Base-by-base conservation (phyloP, 2,113 vertebrate species). In the Sciurus niger region DNA sequence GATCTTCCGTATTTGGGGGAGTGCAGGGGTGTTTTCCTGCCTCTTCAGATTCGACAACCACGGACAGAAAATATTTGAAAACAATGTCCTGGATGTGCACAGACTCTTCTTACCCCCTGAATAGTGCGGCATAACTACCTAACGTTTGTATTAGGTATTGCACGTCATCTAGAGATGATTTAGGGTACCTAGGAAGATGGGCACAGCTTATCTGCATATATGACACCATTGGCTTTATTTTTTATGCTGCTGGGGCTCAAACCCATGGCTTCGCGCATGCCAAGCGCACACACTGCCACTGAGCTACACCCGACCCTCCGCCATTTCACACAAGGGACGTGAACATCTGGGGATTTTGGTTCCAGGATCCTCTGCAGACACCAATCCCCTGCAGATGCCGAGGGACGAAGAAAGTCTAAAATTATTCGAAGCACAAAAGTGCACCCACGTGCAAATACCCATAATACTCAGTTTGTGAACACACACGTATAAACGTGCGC, bases 391-490 rank as follows among this genome's bases (percentile, higher is more conserved):
- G 32, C 65, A 18, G 40, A 48, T 67, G 20, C 40, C 7, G 30
- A 84, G 18, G 43, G 43, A 34, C 20, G 28, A 48, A 28, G 1
- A 20, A 84, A 65, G 28, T 90, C 74, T 72, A 32, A 85, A 86
- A 24, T 70, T 16, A 58, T 55, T 87, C 48, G 74, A 70, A 18
- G 51, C 58, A 48, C 40, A 68, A 32, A 53, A 30, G 30, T 46
- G 3, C 24, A 18, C 6, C 8, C n/a, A 24, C 34, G 12, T 13
- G 37, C 8, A 55, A 0, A 65, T 2, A 24, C n/a, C 9, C n/a
- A 13, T 1, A 40, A 55, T 18, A 5, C 20, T 65, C 24, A 37
- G 30, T 68, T 68, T 34, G 30, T 46, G 22, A 20, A 60, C 46
- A 51, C 7, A 46, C 46, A 17, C 5, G 32, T 12, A 12, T 24